A percentile compares a stretch with the other conserved stretches of the same genome.
phyloP scores from a whole-genome alignment of 2,888 invertebrate genomes.

The Leucophenga maculata region DNA sequence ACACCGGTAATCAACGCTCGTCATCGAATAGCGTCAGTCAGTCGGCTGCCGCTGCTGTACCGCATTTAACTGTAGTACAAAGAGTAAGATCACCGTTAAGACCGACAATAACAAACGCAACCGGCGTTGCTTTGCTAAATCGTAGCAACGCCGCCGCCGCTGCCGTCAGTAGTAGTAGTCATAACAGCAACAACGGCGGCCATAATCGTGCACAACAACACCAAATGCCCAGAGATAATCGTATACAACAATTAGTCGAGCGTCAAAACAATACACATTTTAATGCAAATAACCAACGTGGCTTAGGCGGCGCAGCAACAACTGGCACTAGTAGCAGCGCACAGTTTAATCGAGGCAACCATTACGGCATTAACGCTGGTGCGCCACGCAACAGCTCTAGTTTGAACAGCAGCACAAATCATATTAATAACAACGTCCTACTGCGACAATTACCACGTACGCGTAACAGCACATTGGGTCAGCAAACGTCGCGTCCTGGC shows the following conservation, averaged over 20 bases:
- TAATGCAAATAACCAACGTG: background rate
- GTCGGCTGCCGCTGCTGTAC: background rate
- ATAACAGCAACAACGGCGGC: constrained; percentile 11
- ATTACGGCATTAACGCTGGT: background rate
- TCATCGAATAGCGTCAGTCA: background rate
- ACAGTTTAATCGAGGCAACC: background rate
- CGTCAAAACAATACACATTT: constrained; percentile 2
- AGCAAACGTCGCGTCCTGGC: constrained; percentile 11
- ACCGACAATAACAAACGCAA: background rate
- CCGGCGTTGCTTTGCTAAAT: background rate
- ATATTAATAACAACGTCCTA: constrained; percentile 10
- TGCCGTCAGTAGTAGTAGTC: no score
- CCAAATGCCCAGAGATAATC: constrained; percentile 28
- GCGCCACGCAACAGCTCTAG: background rate
- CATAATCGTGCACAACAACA: background rate
- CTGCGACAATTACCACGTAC: background rate
- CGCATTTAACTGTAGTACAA: background rate
- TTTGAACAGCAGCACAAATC: constrained; percentile 17
- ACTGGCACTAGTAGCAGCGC: background rate
- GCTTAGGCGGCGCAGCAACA: background rate
- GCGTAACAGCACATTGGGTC: constrained; percentile 19
- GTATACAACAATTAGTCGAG: background rate
- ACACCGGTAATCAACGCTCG: background rate
- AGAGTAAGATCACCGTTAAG: background rate
- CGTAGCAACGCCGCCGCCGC: constrained; percentile 8